phyloP scores from a whole-genome alignment of 2,888 invertebrate genomes.

The Drosophila cognata region DNA sequence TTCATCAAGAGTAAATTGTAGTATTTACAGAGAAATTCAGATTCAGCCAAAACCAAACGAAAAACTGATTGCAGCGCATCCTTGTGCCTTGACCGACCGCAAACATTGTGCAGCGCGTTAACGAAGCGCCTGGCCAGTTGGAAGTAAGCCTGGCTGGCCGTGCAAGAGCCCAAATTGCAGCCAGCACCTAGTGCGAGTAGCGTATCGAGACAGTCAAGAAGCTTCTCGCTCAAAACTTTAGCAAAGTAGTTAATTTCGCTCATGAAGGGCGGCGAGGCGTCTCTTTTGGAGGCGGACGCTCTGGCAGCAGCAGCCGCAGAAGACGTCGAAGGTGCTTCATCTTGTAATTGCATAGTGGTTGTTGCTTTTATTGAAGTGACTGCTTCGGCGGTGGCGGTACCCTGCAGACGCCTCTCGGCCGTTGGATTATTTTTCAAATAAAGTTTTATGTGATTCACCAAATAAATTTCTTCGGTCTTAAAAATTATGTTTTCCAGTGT shows the following conservation, averaged over 20 bases:
- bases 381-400: constrained; percentile 21
- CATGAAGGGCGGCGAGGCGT: constrained; percentile 52
- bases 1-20: constrained; percentile 72
- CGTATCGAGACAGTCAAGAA: constrained; percentile 81
- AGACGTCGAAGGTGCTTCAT: constrained; percentile 80
- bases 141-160: constrained; percentile 66
- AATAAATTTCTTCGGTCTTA: constrained; percentile 85
- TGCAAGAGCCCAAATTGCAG: constrained; percentile 35
- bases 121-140: constrained; percentile 82
- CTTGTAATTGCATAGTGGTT: constrained; percentile 51
- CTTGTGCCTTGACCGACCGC: constrained; percentile 79
- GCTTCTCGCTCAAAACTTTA: constrained; percentile 83
- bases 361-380: constrained; percentile 28
- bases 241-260: constrained; percentile 85
- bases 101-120: constrained; percentile 81
- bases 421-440: constrained; percentile 84
- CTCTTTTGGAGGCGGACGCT: constrained; percentile 43
- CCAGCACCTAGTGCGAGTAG: constrained; percentile 55
- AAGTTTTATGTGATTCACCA: constrained; percentile 85
- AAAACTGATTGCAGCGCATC: constrained; percentile 82
- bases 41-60: constrained; percentile 81
- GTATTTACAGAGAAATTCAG: constrained; percentile 83
- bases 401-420: constrained; percentile 58
- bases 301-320: constrained; percentile 59
- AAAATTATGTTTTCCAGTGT: constrained; percentile 84